Evolutionary conservation across 1,140 invertebrate species (phyloP).

Genomic region (Hylaeus anthracinus): DNA sequence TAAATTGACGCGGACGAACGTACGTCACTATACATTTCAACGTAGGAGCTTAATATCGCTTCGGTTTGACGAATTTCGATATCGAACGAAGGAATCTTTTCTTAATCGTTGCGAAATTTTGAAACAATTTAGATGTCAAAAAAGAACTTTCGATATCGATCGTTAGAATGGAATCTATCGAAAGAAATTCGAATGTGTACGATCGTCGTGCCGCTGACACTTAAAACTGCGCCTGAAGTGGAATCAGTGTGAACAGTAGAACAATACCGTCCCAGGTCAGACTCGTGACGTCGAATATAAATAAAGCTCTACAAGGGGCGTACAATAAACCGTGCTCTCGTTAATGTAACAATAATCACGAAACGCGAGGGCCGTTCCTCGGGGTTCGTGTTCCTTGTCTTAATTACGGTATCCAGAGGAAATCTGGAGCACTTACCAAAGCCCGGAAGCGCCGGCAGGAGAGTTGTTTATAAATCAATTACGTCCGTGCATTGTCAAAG

Average conservation of each 20-base stretch:
- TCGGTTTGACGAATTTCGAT: no score
- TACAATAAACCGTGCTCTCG: constrained; percentile 2
- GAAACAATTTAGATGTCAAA: no score
- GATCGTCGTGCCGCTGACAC: no score
- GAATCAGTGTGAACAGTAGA: background rate
- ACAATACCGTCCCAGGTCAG: background rate
- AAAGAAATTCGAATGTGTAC: no score
- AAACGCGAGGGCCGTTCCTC: background rate
- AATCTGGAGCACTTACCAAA: background rate
- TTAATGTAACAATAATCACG: constrained; percentile 4
- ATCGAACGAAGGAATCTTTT: no score
- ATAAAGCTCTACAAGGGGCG: background rate
- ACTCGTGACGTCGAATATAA: background rate
- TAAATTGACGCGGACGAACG: no score
- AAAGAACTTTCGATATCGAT: no score
- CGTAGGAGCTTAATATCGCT: no score
- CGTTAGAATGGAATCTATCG: no score
- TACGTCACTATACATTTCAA: no score
- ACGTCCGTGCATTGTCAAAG: constrained; percentile 16
- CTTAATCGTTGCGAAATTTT: no score
- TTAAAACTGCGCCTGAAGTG: background rate
- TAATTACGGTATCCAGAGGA: constrained; percentile 2
- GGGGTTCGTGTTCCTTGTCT: background rate
- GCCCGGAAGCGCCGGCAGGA: background rate
- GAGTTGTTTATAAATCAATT: constrained; percentile 33